Evolutionary conservation across 2,888 invertebrate genomes (phyloP).

Genomic region (Graphium colonna): DNA sequence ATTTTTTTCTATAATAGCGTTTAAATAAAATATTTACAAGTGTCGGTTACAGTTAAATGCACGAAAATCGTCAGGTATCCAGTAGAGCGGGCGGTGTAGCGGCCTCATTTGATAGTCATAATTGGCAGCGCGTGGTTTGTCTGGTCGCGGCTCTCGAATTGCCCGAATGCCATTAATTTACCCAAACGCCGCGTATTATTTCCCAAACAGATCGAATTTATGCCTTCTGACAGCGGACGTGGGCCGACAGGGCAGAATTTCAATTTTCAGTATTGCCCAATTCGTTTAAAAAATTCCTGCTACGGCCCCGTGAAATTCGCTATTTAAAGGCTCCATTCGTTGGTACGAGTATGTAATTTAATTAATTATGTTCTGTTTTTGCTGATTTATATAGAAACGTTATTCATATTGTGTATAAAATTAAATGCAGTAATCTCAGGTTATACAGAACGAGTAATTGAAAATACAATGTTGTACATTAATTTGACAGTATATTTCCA

Average conservation of each 20-base stretch:
- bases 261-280: background rate
- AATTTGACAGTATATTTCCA: too few relatives aligned
- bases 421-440: too few relatives aligned
- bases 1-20: too few relatives aligned
- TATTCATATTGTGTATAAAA: too few relatives aligned
- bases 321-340: background rate
- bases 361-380: background rate
- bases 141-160: constrained; percentile 25
- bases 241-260: constrained; percentile 5
- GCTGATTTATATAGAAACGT: too few relatives aligned
- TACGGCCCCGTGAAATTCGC: background rate
- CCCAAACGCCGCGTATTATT: constrained; percentile 8
- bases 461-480: too few relatives aligned
- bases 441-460: too few relatives aligned
- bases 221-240: constrained; percentile 2
- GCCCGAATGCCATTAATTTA: constrained; percentile 30
- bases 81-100: constrained; percentile 1
- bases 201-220: constrained; percentile 14
- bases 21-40: background rate
- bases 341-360: background rate
- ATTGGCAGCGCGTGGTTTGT: constrained; percentile 28
- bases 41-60: background rate
- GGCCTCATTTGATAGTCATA: constrained; percentile 32
- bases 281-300: background rate
- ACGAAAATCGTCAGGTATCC: background rate